These are phyloP conservation scores for Drosophila siamana DNA, from an alignment of 2,888 invertebrate species.

Conservation along the genomic window DNA sequence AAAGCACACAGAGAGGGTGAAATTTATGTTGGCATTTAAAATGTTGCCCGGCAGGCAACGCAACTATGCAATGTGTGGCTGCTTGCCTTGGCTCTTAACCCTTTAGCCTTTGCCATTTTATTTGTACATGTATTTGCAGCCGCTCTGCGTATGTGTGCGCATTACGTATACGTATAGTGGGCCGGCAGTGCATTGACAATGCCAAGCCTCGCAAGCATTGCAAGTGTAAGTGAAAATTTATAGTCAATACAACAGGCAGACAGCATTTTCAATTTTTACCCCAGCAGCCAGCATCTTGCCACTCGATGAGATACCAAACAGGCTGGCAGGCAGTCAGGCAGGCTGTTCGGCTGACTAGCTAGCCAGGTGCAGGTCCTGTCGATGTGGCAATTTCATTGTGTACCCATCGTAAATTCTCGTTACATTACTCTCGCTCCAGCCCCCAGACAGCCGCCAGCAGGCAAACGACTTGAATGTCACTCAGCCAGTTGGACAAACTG, in stretches of 20 bases:
- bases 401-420: slow-evolving; percentile 79
- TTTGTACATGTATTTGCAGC: slow-evolving; percentile 33
- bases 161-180: slow-evolving; percentile 48
- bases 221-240: slow-evolving; percentile 73
- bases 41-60: slow-evolving; percentile 54
- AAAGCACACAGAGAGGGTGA: slow-evolving; percentile 28
- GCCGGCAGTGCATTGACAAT: slow-evolving; percentile 51
- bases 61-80: slow-evolving; percentile 37
- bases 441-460: not conserved
- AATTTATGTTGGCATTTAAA: slow-evolving; percentile 73
- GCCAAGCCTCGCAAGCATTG: slow-evolving; percentile 47
- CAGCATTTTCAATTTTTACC: slow-evolving; percentile 54
- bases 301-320: slow-evolving; percentile 26
- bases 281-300: slow-evolving; percentile 8
- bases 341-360: slow-evolving; percentile 14
- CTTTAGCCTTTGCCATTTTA: slow-evolving; percentile 47
- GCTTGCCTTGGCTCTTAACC: slow-evolving; percentile 40
- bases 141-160: slow-evolving; percentile 6
- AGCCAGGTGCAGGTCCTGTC: slow-evolving; percentile 40
- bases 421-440: slow-evolving; percentile 59
- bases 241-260: slow-evolving; percentile 64
- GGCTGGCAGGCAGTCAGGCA: slow-evolving; percentile 8
- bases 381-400: slow-evolving; percentile 74
- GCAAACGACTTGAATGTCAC: slow-evolving; percentile 48
- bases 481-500: slow-evolving; percentile 52